Evolutionary conservation across 2,797 vertebrate genomes (phyloP), one percentile per base, ranked within the genome.

Genomic region (Acridotheres tristis): DNA sequence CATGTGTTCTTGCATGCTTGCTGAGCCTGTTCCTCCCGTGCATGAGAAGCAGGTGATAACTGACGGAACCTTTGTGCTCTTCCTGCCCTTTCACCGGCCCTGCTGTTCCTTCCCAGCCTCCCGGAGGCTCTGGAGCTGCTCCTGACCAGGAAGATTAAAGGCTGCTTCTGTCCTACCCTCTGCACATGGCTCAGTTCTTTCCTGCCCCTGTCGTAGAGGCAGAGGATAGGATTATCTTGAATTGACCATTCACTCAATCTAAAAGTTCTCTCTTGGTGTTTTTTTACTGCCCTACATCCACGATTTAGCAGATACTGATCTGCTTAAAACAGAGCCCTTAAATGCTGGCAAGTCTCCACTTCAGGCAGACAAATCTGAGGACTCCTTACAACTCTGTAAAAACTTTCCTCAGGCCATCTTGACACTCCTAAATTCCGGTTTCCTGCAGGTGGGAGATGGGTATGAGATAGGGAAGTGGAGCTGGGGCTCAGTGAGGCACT

Each of bases 21-120:
- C 45, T 29, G 78, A 32, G 18, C 38, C 73, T 30, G 57, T 19
- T 85, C 68, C 67, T 80, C 13, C 53, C 48, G 69, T 13, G 54
- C 15, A 1, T 1, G 53, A 82, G 34, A 3, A 81, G 75, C 72
- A 40, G 83, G 40, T 36, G 15, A 27, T 95, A 19, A 76, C 36
- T 80, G 58, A 32, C 40, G 20, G 48, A 69, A 59, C 30, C 48
- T 90, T 57, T 51, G 53, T 5, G 7, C 81, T 57, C 21, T 27
- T 84, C 32, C n/a, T 96, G 90, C 85, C 55, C 92, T 92, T 84
- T 79, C 75, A 40, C 36, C 90, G 78, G 68, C 38, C 15, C 50
- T 79, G 0, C 57, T 40, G 45, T 57, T 87, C 20, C 85, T 86
- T n/a, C 25, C 47, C 22, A 27, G 45, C 30, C 22, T 43, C 66